These are phyloP conservation scores for Synergus itoensis DNA, from an alignment of 2,888 invertebrate species.

Conservation along the genomic window DNA sequence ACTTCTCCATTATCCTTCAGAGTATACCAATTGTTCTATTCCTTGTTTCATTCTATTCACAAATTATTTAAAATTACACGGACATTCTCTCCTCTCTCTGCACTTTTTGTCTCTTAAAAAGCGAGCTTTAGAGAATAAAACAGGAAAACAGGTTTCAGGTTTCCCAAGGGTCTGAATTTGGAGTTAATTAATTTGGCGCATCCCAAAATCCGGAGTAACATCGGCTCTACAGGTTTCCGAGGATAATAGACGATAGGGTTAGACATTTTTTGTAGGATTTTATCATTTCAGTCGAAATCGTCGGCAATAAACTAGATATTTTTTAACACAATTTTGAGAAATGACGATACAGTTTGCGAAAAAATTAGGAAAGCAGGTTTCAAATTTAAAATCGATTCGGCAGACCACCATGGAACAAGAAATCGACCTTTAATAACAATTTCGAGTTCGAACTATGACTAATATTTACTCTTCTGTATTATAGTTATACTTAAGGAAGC, in stretches of 20 bases:
- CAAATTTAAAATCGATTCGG: slow-evolving; percentile 9
- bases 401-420: neutral
- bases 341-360: neutral
- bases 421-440: neutral
- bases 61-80: neutral
- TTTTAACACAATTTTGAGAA: too few species aligned
- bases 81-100: neutral
- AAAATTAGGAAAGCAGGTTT: neutral
- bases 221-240: neutral
- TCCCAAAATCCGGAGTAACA: neutral
- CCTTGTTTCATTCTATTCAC: slow-evolving; percentile 1
- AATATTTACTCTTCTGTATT: slow-evolving; percentile 31
- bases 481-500: slow-evolving; percentile 25
- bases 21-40: neutral
- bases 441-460: slow-evolving; percentile 12
- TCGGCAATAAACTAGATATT: too few species aligned
- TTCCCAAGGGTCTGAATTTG: neutral
- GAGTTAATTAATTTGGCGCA: neutral
- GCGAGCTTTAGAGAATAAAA: neutral
- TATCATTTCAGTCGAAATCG: too few species aligned
- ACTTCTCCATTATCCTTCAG: neutral
- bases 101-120: neutral
- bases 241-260: neutral
- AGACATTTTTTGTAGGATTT: neutral
- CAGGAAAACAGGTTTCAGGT: neutral